Evolutionary conservation across 2,113 vertebrate genomes (phyloP), one percentile per base, ranked within the genome.

Genomic region (Cochlearius cochlearius): DNA sequence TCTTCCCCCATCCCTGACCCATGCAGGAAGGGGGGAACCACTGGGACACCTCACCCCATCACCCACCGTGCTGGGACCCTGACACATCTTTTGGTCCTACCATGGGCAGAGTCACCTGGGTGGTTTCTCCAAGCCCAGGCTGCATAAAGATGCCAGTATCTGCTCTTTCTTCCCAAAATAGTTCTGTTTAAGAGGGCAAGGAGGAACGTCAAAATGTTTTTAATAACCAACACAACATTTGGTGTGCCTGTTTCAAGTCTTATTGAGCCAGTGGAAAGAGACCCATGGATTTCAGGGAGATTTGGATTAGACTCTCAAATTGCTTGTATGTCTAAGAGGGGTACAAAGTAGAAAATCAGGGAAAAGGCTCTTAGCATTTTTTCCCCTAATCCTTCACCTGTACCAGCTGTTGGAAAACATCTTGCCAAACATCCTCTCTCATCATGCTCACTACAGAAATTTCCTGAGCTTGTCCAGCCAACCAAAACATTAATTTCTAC

Each of bases 401-500:
- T 91, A 93, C 76, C 86, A 96, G 82, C 86, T 95, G 64, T 82
- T 96, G 92, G 59, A 81, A 86, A 96, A 95, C 50, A 95, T 95
- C 74, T 97, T 92, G 75, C 81, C 72, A 83, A 83, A 43, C 93
- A 84, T 96, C 94, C 94, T 89, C 76, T 97, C 90, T 97, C 90
- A 84, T 97, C 89, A 88, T 92, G 86, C 53, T 91, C 89, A 66
- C 91, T 96, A 77, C 73, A 97, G 92, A 97, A 95, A 95, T 96
- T 96, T 97, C 95, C 95, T 96, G 92, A 87, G 53, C 78, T 97
- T 72, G 21, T 96, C 76, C 55, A 89, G 94, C 88, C 90, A 94
- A 95, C 78, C 58, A 93, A 98, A 96, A 95, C 92, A 97, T 93
- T 85, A 96, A 91, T 92, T 97, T 93, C 71, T 96, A 53, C 82